Conservation (phyloP, 1,140 invertebrate species). For the Drosophila jambulina region DNA sequence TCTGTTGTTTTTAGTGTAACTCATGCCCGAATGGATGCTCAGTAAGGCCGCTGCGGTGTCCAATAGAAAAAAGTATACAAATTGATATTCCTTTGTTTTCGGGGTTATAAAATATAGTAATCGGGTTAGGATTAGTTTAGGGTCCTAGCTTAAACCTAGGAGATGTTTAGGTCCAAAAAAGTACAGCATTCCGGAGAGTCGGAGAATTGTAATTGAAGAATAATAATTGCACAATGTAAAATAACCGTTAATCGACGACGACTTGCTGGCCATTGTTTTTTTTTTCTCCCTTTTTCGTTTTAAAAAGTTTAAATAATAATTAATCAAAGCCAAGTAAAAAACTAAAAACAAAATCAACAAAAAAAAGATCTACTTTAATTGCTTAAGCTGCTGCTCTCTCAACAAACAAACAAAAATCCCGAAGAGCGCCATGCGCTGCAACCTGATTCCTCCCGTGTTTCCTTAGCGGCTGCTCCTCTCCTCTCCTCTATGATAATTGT, state of each 20-base stretch:
- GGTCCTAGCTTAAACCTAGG: slow-evolving; percentile 23
- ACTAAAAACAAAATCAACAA: slow-evolving; percentile 59
- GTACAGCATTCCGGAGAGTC: slow-evolving; percentile 4
- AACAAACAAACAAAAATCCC: slow-evolving; percentile 32
- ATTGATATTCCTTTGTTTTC: slow-evolving; percentile 5
- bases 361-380: slow-evolving; percentile 49
- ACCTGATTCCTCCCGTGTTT: slow-evolving; percentile 14
- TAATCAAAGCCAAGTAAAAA: slow-evolving; percentile 52
- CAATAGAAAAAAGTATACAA: slow-evolving; percentile 38
- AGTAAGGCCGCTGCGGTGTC: slow-evolving; percentile 79
- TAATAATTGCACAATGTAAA: slow-evolving; percentile 60
- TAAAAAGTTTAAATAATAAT: slow-evolving; percentile 25
- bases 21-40: slow-evolving; percentile 16
- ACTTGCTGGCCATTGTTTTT: slow-evolving; percentile 9
- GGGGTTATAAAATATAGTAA: slow-evolving; percentile 19
- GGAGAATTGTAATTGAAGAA: slow-evolving; percentile 33
- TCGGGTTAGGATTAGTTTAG: slow-evolving; percentile 19
- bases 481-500: not conserved
- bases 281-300: not conserved
- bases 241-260: slow-evolving; percentile 12
- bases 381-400: slow-evolving; percentile 12
- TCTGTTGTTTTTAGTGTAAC: slow-evolving; percentile 40
- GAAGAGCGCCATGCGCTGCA: slow-evolving; percentile 51
- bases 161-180: slow-evolving; percentile 14
- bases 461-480: slow-evolving; percentile 13